Evolutionary conservation across 92 coral and sea anemone species (phyloP).

Genomic region (Heliopora coerulea): DNA sequence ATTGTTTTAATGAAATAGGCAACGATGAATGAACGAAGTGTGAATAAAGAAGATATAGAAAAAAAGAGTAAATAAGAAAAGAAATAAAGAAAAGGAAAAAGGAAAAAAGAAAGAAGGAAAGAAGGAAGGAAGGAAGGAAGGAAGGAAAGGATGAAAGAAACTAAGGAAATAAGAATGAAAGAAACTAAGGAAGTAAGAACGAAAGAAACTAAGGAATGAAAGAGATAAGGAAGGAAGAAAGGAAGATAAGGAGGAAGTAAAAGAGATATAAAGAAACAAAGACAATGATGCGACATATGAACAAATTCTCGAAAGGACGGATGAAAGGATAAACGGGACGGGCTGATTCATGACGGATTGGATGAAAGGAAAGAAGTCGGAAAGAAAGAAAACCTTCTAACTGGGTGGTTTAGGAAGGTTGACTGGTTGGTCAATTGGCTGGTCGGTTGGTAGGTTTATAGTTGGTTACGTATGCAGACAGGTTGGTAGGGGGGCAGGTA

Average conservation of each 20-base stretch:
- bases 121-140: neutral
- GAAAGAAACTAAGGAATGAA: neutral
- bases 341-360: too few relatives aligned
- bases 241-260: neutral
- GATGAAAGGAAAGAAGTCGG: neutral
- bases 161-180: conserved; percentile 4
- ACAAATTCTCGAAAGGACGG: too few relatives aligned
- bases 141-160: neutral
- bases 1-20: too few relatives aligned
- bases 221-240: neutral
- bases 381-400: too few relatives aligned
- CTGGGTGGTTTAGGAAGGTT: too few relatives aligned
- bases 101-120: neutral
- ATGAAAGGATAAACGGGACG: neutral
- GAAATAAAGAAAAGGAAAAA: neutral
- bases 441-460: too few relatives aligned
- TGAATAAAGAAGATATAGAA: neutral
- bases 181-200: neutral
- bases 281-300: too few relatives aligned
- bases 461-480: too few relatives aligned
- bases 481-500: conserved; percentile 5
- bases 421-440: too few relatives aligned
- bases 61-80: neutral
- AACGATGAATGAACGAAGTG: too few relatives aligned
- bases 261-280: too few relatives aligned